Conservation (phyloP, 2,888 invertebrate genomes). For the Fragum fragum region DNA sequence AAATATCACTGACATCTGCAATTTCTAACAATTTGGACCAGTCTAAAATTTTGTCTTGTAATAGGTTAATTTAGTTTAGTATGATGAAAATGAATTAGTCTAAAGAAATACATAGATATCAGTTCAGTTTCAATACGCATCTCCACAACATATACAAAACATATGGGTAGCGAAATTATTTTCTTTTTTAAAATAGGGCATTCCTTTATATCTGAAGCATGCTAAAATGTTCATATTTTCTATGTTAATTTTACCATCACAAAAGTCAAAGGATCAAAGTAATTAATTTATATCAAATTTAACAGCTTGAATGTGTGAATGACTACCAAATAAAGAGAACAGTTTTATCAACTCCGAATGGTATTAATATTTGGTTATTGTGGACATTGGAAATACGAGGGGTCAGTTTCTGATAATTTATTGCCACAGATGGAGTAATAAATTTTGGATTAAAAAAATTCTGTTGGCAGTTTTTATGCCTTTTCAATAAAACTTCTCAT, state of each 20-base stretch:
- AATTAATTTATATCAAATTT: constrained; percentile 33
- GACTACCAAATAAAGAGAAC: constrained; percentile 52
- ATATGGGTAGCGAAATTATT: too few relatives aligned
- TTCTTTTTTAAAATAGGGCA: too few relatives aligned
- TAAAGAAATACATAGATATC: too few relatives aligned
- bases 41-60: too few relatives aligned
- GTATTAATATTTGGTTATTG: constrained; percentile 32
- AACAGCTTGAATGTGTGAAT: constrained; percentile 31
- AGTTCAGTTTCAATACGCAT: too few relatives aligned
- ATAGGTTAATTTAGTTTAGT: too few relatives aligned
- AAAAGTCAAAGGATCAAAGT: constrained; percentile 52
- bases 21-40: too few relatives aligned
- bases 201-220: too few relatives aligned
- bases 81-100: too few relatives aligned
- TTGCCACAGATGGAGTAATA: constrained; percentile 56
- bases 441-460: constrained; percentile 32
- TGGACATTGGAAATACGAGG: constrained; percentile 26
- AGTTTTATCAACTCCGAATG: constrained; percentile 35
- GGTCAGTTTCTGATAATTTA: constrained; percentile 33
- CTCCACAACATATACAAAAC: too few relatives aligned
- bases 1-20: too few relatives aligned
- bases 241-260: constrained; percentile 21
- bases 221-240: neutral
- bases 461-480: constrained; percentile 1
- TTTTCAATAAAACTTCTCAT: neutral